A percentile compares a stretch with the other conserved stretches of the same genome.
phyloP scores from a whole-genome alignment of 2,113 vertebrate species.

The Esox niger region DNA sequence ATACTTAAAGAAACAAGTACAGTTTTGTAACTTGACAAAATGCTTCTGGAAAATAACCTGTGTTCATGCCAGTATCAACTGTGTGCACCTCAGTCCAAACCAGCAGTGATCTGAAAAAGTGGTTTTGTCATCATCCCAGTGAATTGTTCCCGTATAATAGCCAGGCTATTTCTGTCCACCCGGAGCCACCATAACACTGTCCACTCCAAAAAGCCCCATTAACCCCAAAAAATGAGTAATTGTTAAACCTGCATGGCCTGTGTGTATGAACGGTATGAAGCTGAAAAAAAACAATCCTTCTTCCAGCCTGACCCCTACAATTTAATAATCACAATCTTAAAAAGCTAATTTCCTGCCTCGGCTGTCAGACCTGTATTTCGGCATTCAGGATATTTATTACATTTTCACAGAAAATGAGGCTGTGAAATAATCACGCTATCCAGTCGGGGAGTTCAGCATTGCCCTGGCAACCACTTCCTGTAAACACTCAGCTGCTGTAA shows the following conservation, averaged over 20 bases:
- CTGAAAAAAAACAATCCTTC: background rate
- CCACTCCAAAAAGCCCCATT: background rate
- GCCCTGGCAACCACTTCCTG: slow-evolving; percentile 34
- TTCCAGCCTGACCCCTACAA: background rate
- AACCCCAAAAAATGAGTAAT: background rate
- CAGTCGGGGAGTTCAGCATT: slow-evolving; percentile 18
- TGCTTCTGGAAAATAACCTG: too few species aligned
- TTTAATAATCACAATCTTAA: background rate
- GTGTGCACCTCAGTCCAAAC: too few species aligned
- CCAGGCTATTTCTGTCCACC: background rate
- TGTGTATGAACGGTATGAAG: background rate
- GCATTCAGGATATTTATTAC: background rate
- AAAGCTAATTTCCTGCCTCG: background rate
- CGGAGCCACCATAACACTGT: background rate
- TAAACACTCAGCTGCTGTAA: slow-evolving; percentile 40
- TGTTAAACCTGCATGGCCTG: background rate
- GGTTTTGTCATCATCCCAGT: too few species aligned
- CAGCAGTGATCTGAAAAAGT: too few species aligned
- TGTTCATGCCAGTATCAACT: too few species aligned
- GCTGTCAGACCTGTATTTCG: slow-evolving; percentile 22
- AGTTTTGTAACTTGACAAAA: too few species aligned
- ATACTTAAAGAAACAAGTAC: too few species aligned
- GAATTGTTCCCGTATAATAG: too few species aligned
- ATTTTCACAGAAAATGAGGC: background rate
- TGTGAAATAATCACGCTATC: slow-evolving; percentile 21